A percentile compares a stretch with the other conserved stretches of the same genome.
phyloP scores from a whole-genome alignment of 2,113 vertebrate species.

The Catharus fuscescens region DNA sequence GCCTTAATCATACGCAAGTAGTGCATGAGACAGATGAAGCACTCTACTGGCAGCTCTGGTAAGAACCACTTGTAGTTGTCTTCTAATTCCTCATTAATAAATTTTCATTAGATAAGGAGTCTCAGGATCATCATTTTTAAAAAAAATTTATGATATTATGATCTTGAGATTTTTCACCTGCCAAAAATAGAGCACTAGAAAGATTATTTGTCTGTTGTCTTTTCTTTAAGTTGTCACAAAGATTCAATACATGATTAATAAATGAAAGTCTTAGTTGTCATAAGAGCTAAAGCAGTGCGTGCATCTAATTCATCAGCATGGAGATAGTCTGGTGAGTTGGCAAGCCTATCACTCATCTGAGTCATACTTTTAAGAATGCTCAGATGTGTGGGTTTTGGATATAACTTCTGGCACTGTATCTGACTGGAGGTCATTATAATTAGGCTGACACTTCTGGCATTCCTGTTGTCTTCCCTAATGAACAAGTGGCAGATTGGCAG shows the following conservation, averaged over 20 bases:
- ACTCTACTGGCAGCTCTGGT: neutral
- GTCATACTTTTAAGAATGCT: neutral
- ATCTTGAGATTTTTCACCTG: neutral
- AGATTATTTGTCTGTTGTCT: neutral
- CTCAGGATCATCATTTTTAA: neutral
- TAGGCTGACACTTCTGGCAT: slow-evolving; percentile 11
- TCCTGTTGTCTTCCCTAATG: slow-evolving; percentile 21
- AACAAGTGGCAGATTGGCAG: slow-evolving; percentile 17
- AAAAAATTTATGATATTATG: neutral
- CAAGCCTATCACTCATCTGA: neutral
- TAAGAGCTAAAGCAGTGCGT: neutral
- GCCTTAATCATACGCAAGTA: neutral
- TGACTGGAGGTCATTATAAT: slow-evolving; percentile 39
- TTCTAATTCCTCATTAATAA: neutral
- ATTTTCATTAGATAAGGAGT: neutral
- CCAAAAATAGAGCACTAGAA: neutral
- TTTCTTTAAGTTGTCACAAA: neutral
- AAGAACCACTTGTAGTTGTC: neutral
- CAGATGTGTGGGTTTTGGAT: slow-evolving; percentile 22
- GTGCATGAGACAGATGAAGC: neutral
- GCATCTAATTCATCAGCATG: slow-evolving; percentile 47
- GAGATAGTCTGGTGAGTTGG: neutral
- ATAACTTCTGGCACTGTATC: neutral
- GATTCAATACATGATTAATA: neutral
- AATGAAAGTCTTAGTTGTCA: neutral